A percentile compares a stretch with the other conserved stretches of the same genome.
phyloP scores from a whole-genome alignment of 2,797 vertebrate genomes.

The Chelon auratus region DNA sequence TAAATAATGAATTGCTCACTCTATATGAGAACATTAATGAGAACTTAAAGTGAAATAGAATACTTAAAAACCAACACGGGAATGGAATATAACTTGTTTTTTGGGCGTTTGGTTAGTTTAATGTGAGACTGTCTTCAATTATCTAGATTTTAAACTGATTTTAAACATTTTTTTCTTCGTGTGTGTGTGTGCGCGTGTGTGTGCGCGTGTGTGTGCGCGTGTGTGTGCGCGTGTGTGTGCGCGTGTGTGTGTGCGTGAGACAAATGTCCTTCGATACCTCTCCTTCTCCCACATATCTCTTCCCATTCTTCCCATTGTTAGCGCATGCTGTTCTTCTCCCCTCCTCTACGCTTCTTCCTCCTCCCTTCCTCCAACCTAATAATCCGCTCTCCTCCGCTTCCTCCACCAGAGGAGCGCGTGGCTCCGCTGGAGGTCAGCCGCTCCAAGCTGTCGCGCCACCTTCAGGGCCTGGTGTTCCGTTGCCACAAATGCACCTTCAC shows the following conservation, averaged over 20 bases:
- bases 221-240: background rate
- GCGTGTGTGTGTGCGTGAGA: background rate
- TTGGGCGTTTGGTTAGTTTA: background rate
- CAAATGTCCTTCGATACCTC: constrained; percentile 4
- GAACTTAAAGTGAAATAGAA: constrained; percentile 3
- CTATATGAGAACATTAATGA: background rate
- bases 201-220: background rate
- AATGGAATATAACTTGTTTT: background rate
- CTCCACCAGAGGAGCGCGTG: constrained; percentile 92
- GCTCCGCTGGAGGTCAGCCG: constrained; percentile 97
- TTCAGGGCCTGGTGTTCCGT: constrained; percentile 95
- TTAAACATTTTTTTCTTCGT: constrained; percentile 15
- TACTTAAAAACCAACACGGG: background rate
- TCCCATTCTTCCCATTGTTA: background rate
- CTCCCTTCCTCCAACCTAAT: background rate
- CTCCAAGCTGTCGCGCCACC: constrained; percentile 96
- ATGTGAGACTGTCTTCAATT: background rate
- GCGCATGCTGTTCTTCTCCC: background rate
- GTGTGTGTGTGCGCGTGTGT: background rate
- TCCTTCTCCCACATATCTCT: constrained; percentile 1
- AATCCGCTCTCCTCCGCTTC: constrained; percentile 9
- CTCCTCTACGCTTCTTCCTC: background rate
- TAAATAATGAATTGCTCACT: background rate
- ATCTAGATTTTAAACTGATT: background rate
- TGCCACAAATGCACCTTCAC: constrained; percentile 99